Evolutionary conservation across 2,888 invertebrate genomes (phyloP).

Genomic region (Aricia artaxerxes): DNA sequence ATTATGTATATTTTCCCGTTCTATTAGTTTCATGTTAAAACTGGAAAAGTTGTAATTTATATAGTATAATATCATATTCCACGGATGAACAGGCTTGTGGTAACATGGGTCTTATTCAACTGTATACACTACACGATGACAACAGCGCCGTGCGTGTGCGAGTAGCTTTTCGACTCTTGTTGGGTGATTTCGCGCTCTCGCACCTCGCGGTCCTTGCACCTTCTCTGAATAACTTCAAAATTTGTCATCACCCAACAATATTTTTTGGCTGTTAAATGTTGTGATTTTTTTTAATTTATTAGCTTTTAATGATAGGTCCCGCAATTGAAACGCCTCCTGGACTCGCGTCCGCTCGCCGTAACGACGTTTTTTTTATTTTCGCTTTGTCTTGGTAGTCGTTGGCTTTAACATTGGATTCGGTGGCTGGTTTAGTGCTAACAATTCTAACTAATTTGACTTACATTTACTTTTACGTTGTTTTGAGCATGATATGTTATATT

Average conservation of each 20-base stretch:
- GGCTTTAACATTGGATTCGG: conserved; percentile 74
- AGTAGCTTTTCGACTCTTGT: conserved; percentile 61
- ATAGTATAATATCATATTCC: neutral
- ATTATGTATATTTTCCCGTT: neutral
- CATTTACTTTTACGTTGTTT: conserved; percentile 67
- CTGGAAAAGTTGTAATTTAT: neutral
- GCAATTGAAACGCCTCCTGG: conserved; percentile 71
- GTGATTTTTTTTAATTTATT: conserved; percentile 68
- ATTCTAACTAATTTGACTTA: conserved; percentile 65
- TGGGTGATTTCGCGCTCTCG: conserved; percentile 70
- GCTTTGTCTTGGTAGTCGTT: conserved; percentile 78
- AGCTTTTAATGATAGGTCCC: conserved; percentile 60
- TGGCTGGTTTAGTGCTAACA: conserved; percentile 78
- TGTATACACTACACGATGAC: conserved; percentile 29
- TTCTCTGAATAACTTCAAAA: conserved; percentile 48
- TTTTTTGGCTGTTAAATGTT: conserved; percentile 70
- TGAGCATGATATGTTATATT: conserved; percentile 62
- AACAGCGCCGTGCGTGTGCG: conserved; percentile 63
- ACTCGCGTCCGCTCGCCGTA: conserved; percentile 77
- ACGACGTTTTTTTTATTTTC: conserved; percentile 73
- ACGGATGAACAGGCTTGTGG: neutral
- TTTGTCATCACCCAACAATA: conserved; percentile 71
- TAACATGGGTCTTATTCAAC: neutral
- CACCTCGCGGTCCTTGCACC: conserved; percentile 62
- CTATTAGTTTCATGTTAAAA: neutral